Conservation (phyloP, 2,113 vertebrate species). For the Scortum barcoo region DNA sequence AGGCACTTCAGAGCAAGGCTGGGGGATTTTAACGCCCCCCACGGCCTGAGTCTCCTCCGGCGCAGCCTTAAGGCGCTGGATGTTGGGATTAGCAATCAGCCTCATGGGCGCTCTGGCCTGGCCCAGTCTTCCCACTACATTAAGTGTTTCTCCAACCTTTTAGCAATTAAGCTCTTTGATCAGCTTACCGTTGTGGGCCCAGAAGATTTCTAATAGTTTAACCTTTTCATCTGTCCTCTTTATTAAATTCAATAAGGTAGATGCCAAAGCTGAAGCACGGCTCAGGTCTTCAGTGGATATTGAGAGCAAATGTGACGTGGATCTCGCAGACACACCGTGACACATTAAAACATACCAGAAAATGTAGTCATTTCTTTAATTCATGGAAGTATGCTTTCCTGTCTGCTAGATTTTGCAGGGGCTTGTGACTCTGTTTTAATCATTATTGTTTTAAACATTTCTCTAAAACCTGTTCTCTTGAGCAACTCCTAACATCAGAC, state of each 20-base stretch:
- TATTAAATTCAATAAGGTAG: constrained; percentile 20
- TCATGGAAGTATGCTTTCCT: not conserved
- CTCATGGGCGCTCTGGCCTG: constrained; percentile 31
- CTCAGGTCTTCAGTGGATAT: constrained; percentile 7
- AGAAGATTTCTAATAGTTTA: constrained; percentile 45
- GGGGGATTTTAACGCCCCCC: constrained; percentile 73
- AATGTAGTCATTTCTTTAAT: not conserved
- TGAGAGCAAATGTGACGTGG: not conserved
- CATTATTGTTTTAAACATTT: constrained; percentile 33
- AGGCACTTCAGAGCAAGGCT: constrained; percentile 60
- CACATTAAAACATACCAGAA: not conserved
- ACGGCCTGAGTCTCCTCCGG: constrained; percentile 49
- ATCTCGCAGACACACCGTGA: too few species aligned
- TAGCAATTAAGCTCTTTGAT: constrained; percentile 45
- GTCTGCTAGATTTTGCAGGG: not conserved
- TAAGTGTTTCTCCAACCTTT: constrained; percentile 39
- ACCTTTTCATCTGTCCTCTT: constrained; percentile 46
- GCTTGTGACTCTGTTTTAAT: constrained; percentile 14
- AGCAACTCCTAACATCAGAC: constrained; percentile 48
- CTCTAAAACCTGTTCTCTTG: constrained; percentile 26
- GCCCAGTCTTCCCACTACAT: constrained; percentile 39
- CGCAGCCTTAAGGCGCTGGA: constrained; percentile 51
- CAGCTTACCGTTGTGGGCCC: constrained; percentile 20
- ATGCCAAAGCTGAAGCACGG: not conserved
- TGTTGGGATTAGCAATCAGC: constrained; percentile 64